Evolutionary conservation across 2,888 invertebrate species (phyloP).

Genomic region (Encarsia formosa): DNA sequence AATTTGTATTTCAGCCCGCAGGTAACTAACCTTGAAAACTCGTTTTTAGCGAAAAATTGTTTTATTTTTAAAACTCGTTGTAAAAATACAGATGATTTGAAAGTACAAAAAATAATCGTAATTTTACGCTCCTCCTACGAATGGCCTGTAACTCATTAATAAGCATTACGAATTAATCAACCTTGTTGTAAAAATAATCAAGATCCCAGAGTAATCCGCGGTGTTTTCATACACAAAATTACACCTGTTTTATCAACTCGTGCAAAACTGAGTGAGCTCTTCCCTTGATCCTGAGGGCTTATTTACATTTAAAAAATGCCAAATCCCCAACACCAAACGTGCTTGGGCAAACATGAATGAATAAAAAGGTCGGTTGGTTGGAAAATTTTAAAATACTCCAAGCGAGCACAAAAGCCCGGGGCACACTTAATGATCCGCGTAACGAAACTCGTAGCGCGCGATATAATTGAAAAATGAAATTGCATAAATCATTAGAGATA

Average conservation of each 20-base stretch:
- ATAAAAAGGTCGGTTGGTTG: not conserved
- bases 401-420: constrained; percentile 11
- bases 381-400: constrained; percentile 6
- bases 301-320: constrained; percentile 13
- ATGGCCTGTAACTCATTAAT: too few species aligned
- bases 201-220: too few species aligned
- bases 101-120: too few species aligned
- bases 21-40: too few species aligned
- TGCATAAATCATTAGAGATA: constrained; percentile 22
- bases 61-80: too few species aligned
- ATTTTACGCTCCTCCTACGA: too few species aligned
- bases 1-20: too few species aligned
- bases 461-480: constrained; percentile 26
- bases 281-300: constrained; percentile 12
- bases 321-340: constrained; percentile 5
- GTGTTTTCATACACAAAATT: not conserved
- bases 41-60: too few species aligned
- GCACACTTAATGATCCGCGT: constrained; percentile 14
- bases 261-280: constrained; percentile 7
- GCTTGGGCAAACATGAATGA: constrained; percentile 1
- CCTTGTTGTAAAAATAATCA: too few species aligned
- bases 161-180: too few species aligned
- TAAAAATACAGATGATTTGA: too few species aligned
- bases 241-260: constrained; percentile 12
- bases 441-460: constrained; percentile 15